A percentile compares a stretch with the other conserved stretches of the same genome.
Evolutionary conservation across 2,113 vertebrate genomes (phyloP).

Genomic region (Arvicanthis niloticus): DNA sequence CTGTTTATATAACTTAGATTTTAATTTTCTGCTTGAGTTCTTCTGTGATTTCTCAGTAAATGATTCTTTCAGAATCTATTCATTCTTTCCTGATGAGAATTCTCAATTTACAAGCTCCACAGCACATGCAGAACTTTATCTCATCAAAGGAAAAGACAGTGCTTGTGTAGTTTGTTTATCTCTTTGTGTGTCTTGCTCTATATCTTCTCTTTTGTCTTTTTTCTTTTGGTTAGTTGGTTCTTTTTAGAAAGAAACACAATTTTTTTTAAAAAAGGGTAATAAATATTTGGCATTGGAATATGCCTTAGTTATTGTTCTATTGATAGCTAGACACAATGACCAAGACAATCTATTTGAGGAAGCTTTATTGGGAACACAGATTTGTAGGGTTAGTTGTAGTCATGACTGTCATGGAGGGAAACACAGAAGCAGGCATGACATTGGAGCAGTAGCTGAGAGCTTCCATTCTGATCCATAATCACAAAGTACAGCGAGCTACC

Average conservation of each 20-base stretch:
- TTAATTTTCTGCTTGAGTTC: slow-evolving; percentile 29
- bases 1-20: not conserved
- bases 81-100: not conserved
- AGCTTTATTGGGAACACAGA: not conserved
- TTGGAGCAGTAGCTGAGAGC: not conserved
- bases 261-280: not conserved
- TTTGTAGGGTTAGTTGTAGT: not conserved
- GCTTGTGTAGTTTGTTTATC: not conserved
- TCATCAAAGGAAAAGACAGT: not conserved
- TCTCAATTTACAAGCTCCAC: not conserved
- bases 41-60: not conserved
- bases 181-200: not conserved
- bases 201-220: not conserved
- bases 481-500: not conserved
- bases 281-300: not conserved
- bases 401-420: not conserved
- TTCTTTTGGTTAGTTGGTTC: not conserved
- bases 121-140: no score
- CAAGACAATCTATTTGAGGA: not conserved
- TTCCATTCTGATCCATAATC: not conserved
- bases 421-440: not conserved
- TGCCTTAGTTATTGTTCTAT: not conserved
- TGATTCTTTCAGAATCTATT: not conserved
- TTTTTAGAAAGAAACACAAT: not conserved
- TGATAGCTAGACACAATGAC: not conserved